phyloP scores from a whole-genome alignment of 1,140 invertebrate genomes.

The Copidosoma floridanum region DNA sequence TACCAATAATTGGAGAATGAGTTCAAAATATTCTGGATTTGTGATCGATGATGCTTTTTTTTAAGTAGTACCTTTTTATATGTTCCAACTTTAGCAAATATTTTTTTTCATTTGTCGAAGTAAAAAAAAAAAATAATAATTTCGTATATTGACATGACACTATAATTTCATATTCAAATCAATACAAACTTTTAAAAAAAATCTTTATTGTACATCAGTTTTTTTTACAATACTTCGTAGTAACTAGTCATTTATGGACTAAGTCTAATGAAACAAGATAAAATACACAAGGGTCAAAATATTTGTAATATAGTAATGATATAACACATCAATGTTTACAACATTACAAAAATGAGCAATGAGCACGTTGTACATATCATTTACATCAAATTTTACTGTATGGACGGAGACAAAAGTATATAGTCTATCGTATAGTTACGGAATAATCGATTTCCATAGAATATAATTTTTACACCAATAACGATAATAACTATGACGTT shows the following conservation, averaged over 20 bases:
- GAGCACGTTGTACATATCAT: constrained; percentile 4
- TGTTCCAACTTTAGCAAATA: too few species aligned
- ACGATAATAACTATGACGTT: constrained; percentile 33
- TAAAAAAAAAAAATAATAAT: too few species aligned
- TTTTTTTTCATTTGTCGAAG: too few species aligned
- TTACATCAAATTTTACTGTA: constrained; percentile 18
- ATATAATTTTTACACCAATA: constrained; percentile 40
- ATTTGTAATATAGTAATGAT: not conserved
- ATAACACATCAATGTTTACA: not conserved
- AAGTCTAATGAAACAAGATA: not conserved
- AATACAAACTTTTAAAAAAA: constrained; percentile 9
- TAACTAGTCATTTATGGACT: not conserved
- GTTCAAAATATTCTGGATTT: too few species aligned
- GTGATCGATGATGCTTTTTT: too few species aligned
- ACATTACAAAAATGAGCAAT: not conserved
- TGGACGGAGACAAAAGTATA: constrained; percentile 48
- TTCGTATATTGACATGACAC: too few species aligned
- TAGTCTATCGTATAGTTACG: constrained; percentile 31
- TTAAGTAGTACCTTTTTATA: too few species aligned
- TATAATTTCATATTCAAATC: too few species aligned
- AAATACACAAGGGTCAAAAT: not conserved
- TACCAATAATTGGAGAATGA: too few species aligned
- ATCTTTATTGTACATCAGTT: constrained; percentile 16
- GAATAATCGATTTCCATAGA: constrained; percentile 38
- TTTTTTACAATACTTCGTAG: constrained; percentile 14